These are phyloP conservation scores for Heterochromis multidens DNA, from an alignment of 2,113 vertebrate genomes.

Conservation along the genomic window DNA sequence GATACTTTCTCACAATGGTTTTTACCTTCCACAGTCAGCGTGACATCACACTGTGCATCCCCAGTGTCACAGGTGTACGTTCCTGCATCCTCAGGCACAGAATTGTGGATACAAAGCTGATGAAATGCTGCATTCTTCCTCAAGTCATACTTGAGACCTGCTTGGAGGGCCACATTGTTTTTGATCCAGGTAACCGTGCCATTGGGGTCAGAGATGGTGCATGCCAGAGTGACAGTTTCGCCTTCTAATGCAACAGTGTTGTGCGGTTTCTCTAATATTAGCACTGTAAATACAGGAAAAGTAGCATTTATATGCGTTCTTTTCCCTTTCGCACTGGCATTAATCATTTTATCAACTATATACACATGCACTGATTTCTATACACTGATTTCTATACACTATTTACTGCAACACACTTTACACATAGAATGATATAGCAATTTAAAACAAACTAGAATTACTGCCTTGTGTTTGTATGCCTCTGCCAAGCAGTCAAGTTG, in stretches of 20 bases:
- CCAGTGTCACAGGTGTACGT: slow-evolving; percentile 77
- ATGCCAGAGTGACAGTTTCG: slow-evolving; percentile 74
- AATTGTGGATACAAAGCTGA: slow-evolving; percentile 72
- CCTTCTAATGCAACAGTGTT: slow-evolving; percentile 74
- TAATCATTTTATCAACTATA: background rate
- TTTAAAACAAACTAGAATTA: background rate
- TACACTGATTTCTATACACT: background rate
- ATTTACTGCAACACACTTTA: background rate
- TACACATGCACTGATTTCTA: background rate
- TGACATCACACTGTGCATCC: slow-evolving; percentile 78
- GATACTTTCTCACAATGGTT: background rate
- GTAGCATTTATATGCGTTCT: background rate
- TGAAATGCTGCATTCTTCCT: slow-evolving; percentile 56
- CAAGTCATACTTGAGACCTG: slow-evolving; percentile 69
- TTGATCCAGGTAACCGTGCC: slow-evolving; percentile 61
- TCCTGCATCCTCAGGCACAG: slow-evolving; percentile 73
- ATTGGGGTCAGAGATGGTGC: slow-evolving; percentile 77
- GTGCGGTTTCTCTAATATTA: slow-evolving; percentile 72
- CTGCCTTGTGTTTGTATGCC: background rate
- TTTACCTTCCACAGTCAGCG: slow-evolving; percentile 81
- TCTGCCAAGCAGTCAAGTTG: background rate
- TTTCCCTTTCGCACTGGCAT: background rate
- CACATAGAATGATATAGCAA: background rate
- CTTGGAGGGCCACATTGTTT: slow-evolving; percentile 49
- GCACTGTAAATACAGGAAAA: slow-evolving; percentile 67